These are phyloP conservation scores for Patiria miniata DNA, from an alignment of 35 echinoderm and acorn worm species.

Conservation along the genomic window DNA sequence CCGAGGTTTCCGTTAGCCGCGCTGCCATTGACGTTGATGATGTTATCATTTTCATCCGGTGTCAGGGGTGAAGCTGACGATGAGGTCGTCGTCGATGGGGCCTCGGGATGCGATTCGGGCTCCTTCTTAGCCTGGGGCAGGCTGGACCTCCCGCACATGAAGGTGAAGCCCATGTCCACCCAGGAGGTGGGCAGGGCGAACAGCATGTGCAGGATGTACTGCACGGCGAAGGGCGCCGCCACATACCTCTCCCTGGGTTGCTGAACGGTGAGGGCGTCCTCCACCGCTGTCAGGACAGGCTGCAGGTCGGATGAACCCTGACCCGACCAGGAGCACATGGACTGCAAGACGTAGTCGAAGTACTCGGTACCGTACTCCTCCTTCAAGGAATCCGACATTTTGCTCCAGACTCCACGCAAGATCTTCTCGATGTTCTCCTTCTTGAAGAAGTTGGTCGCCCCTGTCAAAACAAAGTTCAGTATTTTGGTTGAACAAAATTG, in stretches of 20 bases:
- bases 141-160: conserved; percentile 11
- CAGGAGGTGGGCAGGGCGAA: background rate
- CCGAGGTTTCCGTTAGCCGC: background rate
- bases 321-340: conserved; percentile 15
- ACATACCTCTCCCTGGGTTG: conserved; percentile 39
- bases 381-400: conserved; percentile 15
- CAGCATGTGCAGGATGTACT: conserved; percentile 2
- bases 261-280: conserved; percentile 26
- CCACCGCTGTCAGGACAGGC: conserved; percentile 31
- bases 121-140: background rate
- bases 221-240: conserved; percentile 19
- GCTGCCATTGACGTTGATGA: background rate
- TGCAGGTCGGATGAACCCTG: conserved; percentile 24
- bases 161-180: background rate
- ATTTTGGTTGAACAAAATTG: no score
- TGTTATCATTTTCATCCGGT: conserved; percentile 9
- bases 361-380: conserved; percentile 46
- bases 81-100: background rate
- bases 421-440: conserved; percentile 35
- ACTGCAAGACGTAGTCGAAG: conserved; percentile 21
- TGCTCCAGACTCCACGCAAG: conserved; percentile 29
- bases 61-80: background rate
- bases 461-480: background rate
- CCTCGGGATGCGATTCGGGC: background rate
- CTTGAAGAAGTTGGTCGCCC: conserved; percentile 43